Base-by-base conservation (phyloP, 2,888 invertebrate genomes). In the Lasioglossum morio region DNA sequence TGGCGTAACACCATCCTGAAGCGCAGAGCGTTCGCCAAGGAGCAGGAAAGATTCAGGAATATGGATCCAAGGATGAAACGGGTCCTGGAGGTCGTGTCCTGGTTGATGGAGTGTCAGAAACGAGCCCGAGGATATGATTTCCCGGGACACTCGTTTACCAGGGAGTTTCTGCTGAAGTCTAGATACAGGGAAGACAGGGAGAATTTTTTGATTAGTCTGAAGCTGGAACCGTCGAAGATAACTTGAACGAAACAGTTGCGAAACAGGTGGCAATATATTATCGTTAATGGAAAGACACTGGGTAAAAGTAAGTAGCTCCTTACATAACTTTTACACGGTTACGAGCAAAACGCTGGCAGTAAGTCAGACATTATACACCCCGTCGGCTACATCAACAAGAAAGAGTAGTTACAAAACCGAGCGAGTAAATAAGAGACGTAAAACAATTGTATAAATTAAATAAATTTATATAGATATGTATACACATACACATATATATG, bases 111-210 rank as follows among this genome's bases (percentile, higher is more conserved):
- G 34, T 95, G 95, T 88, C 96, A 96, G 92, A 93, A 94, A 85
- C 94, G 95, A 14, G 95, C 95, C 34, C 89, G 92, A n/a, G 92
- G 91, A 75, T 96, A 96, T 87, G 93, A 94, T 80, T 95, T 95
- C 87, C 91, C 92, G 4, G 92, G 91, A 30, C 95, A 96, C 88
- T 95, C 96, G 53, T 87, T 95, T 60, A 96, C 96, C 0, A 94
- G 94, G 88, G 95, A 95, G 87, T 96, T 96, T 92, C 92, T 96
- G 40, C 90, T 96, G 37, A 96, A 96, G 90, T 95, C 96, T 23
- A 93, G 96, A 73, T 96, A 96, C 90, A 94, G 94, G 72, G 96
- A 96, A 86, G 96, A 96, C 72, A 93, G 93, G 79, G 96, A 96
- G 85, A 96, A 96, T 90, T 96, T 96, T 92, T 94, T 94, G 84